Evolutionary conservation across 1,140 invertebrate species (phyloP).

Genomic region (Diprion similis): DNA sequence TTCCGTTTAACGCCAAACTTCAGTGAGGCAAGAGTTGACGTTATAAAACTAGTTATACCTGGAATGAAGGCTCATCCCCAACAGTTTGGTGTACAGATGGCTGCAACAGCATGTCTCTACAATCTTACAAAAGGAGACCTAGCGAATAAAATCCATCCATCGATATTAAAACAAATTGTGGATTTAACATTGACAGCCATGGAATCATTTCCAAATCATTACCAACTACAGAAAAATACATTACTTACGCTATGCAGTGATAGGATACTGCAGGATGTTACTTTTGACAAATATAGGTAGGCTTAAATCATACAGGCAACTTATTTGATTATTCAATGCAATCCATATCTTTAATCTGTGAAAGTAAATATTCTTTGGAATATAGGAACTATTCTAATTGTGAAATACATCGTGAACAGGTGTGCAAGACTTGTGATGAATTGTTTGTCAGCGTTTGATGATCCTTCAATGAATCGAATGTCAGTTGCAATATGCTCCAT

Average conservation of each 20-base stretch:
- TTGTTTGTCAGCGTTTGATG: constrained; percentile 76
- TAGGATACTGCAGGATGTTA: constrained; percentile 78
- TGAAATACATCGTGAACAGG: constrained; percentile 40
- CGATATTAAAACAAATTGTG: constrained; percentile 71
- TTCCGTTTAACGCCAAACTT: constrained; percentile 72
- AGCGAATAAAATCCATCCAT: constrained; percentile 73
- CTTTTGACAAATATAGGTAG: constrained; percentile 73
- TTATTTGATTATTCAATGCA: too few species aligned
- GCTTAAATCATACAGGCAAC: background rate
- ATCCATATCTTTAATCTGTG: too few species aligned
- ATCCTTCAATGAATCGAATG: constrained; percentile 80
- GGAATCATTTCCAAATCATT: constrained; percentile 75
- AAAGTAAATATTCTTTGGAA: too few species aligned
- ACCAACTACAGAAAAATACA: constrained; percentile 81
- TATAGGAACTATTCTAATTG: too few species aligned
- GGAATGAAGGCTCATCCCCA: constrained; percentile 74
- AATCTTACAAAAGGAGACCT: constrained; percentile 78
- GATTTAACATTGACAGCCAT: constrained; percentile 75
- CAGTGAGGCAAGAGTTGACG: constrained; percentile 68
- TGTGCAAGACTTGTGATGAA: constrained; percentile 81
- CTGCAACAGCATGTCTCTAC: constrained; percentile 82
- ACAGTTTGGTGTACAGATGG: constrained; percentile 78
- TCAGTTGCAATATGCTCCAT: constrained; percentile 86
- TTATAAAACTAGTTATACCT: constrained; percentile 75
- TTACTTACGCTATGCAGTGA: constrained; percentile 81